Conservation (phyloP, 2,797 vertebrate genomes). For the Geotrypetes seraphini region DNA sequence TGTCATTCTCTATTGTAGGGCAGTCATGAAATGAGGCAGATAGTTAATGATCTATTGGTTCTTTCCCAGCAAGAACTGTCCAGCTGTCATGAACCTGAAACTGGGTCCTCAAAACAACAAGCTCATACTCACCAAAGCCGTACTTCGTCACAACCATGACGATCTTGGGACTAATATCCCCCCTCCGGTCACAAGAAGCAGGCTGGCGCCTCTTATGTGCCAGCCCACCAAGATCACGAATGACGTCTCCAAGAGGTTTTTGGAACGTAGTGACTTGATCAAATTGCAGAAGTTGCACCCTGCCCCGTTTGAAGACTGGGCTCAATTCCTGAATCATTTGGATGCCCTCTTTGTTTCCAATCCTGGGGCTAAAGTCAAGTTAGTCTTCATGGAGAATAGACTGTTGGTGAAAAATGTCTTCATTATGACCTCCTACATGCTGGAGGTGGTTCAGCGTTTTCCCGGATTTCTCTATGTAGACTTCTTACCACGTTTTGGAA, state of each 20-base stretch:
- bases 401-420: slow-evolving; percentile 7
- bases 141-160: slow-evolving; percentile 7
- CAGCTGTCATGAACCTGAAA: slow-evolving; percentile 5
- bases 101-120: slow-evolving; percentile 6
- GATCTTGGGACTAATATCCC: slow-evolving; percentile 11
- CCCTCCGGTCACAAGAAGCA: slow-evolving; percentile 2
- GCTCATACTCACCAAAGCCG: slow-evolving; percentile 7
- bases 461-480: slow-evolving; percentile 11
- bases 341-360: slow-evolving; percentile 6
- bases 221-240: slow-evolving; percentile 8
- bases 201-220: too few species aligned
- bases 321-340: neutral
- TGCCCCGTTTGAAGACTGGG: slow-evolving; percentile 3
- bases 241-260: slow-evolving; percentile 7
- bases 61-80: slow-evolving; percentile 2
- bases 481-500: neutral
- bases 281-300: slow-evolving; percentile 3
- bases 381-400: slow-evolving; percentile 8
- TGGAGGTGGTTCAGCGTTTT: slow-evolving; percentile 3
- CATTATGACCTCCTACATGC: slow-evolving; percentile 9
- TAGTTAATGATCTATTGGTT: too few species aligned
- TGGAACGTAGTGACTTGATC: slow-evolving; percentile 9
- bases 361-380: slow-evolving; percentile 5
- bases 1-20: too few species aligned
- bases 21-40: too few species aligned